Base-by-base conservation (phyloP, 2,113 vertebrate species). In the Sarotherodon lohbergeri region DNA sequence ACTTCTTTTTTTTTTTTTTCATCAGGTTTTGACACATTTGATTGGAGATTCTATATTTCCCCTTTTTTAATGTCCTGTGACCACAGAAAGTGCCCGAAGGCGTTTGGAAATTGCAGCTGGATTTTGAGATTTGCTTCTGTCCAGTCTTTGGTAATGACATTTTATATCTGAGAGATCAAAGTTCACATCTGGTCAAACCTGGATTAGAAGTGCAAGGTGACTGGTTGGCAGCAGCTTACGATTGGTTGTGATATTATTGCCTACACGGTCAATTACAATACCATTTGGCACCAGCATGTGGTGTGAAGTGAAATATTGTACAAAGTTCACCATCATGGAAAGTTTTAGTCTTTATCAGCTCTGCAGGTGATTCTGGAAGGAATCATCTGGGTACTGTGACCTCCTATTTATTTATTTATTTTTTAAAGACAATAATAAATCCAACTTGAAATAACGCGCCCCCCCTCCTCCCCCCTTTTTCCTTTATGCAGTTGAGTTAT, bases 261-360 rank as follows among this genome's bases (percentile, higher is more conserved):
- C 0, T 34, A 68, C 34, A 68, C 11, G 7, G 4, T 13, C 56
- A 57, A 9, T 57, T 57, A 22, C 63, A 41, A n/a, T 66, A 66
- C 10, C 6, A n/a, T n/a, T 68, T 41, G 10, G 34, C 3, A 39
- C 0, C 34, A 5, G 1, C 19, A 7, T 22, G 19, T 68, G 19
- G n/a, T 22, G 41, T 29, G 9, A 73, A 46, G 68, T 27, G 5
- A 73, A 76, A 43, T 76, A 11, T 48, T 76, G 12, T 17, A 29
- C 41, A 48, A 46, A 48, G 24, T 27, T 73, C 4, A 76, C 43
- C 41, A 29, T 48, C 1, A 48, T 76, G 41, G 5, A 11, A 29
- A 11, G 68, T 76, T 76, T 19, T 29, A 2, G 68, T 73, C 22
- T 10, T 27, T 73, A 27, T 73, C 22, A 11, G 9, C 22, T 10